Conservation (phyloP, 2,797 vertebrate species). For the Salmo trutta region DNA sequence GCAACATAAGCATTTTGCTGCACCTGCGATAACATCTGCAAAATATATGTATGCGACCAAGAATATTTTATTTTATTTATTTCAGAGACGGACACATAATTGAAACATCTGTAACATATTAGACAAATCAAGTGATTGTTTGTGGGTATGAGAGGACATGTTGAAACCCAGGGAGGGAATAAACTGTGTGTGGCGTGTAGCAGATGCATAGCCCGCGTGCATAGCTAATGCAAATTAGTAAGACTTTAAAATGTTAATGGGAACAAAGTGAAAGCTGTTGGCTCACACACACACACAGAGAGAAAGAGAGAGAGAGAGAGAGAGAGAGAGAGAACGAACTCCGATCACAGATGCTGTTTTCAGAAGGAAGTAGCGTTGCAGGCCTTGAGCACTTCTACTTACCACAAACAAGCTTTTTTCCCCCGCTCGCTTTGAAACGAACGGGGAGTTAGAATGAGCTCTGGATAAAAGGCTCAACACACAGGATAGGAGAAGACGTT, state of each 20-base stretch:
- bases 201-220: constrained; percentile 61
- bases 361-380: constrained; percentile 49
- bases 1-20: too few species aligned
- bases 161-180: constrained; percentile 7
- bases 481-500: constrained; percentile 72
- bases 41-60: too few species aligned
- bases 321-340: constrained; percentile 42
- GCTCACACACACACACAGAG: constrained; percentile 61
- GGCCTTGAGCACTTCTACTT: constrained; percentile 70
- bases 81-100: background rate
- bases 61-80: too few species aligned
- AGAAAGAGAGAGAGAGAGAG: constrained; percentile 46
- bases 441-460: constrained; percentile 67
- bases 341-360: constrained; percentile 66
- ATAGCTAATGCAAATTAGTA: constrained; percentile 61
- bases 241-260: constrained; percentile 26
- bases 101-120: constrained; percentile 8
- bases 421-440: constrained; percentile 64
- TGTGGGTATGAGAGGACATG: background rate
- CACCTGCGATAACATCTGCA: too few species aligned
- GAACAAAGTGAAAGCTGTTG: constrained; percentile 54
- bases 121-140: background rate
- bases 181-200: constrained; percentile 42
- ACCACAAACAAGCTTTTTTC: constrained; percentile 60
- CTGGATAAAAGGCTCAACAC: constrained; percentile 69